Percentiles rank a stretch among this genome's conserved stretches.
These are phyloP conservation scores for Rhagoletis zephyria DNA, from an alignment of 1,140 invertebrate species.

Conservation along the genomic window DNA sequence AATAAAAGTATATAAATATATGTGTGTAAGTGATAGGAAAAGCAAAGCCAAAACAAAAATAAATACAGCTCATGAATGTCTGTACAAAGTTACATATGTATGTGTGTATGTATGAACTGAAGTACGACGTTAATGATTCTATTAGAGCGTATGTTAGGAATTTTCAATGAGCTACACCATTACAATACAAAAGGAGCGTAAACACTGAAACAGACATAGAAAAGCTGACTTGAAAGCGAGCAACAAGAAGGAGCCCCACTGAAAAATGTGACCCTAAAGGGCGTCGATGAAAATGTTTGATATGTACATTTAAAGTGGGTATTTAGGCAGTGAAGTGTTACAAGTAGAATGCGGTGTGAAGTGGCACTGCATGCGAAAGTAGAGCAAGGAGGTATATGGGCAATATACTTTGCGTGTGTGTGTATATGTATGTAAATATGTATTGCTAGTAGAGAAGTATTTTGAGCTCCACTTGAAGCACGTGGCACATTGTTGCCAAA, in stretches of 20 bases:
- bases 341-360: neutral
- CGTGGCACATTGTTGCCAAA: conserved; percentile 35
- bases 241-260: neutral
- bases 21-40: neutral
- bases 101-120: neutral
- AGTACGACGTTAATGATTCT: conserved; percentile 34
- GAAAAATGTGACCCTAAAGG: conserved; percentile 26
- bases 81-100: no score
- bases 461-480: conserved; percentile 19
- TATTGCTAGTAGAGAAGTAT: neutral
- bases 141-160: conserved; percentile 47
- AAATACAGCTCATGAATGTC: no score
- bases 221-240: neutral
- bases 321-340: conserved; percentile 38
- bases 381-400: neutral
- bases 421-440: neutral
- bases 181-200: conserved; percentile 21
- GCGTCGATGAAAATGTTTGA: neutral
- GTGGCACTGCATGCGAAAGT: neutral
- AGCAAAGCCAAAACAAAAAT: no score
- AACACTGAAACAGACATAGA: neutral
- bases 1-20: neutral
- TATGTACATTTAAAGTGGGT: conserved; percentile 32
- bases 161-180: conserved; percentile 44
- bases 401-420: no score